These are phyloP conservation scores for Calephelis nemesis DNA, from an alignment of 1,140 invertebrate genomes.

Conservation along the genomic window DNA sequence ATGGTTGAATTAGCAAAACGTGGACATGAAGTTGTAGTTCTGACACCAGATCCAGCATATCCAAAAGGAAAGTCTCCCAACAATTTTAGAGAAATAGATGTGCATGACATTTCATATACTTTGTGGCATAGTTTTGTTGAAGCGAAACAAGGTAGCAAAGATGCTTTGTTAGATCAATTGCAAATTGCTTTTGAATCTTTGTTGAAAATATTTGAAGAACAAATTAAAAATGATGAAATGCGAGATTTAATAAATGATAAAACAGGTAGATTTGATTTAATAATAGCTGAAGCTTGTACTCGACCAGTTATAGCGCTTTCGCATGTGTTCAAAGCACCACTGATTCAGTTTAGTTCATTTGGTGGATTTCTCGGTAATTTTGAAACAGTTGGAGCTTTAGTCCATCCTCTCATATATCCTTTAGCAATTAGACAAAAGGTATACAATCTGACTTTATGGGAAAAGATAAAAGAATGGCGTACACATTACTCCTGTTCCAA, in stretches of 20 bases:
- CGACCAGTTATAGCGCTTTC: conserved; percentile 29
- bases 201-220: conserved; percentile 24
- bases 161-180: conserved; percentile 2
- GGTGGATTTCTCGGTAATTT: conserved; percentile 27
- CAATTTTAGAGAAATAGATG: conserved; percentile 15
- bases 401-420: conserved; percentile 41
- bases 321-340: conserved; percentile 40
- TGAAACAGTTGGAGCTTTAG: conserved; percentile 27
- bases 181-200: conserved; percentile 9
- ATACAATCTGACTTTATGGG: conserved; percentile 29
- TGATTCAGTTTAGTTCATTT: conserved; percentile 44
- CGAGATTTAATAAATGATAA: conserved; percentile 35
- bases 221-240: conserved; percentile 32
- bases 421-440: conserved; percentile 32
- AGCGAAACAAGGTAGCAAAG: conserved; percentile 12
- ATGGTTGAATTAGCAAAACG: background rate
- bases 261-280: conserved; percentile 37
- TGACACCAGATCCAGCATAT: conserved; percentile 14
- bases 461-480: conserved; percentile 34
- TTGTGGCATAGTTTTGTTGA: conserved; percentile 3
- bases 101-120: conserved; percentile 9
- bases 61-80: background rate
- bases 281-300: conserved; percentile 39
- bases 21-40: conserved; percentile 12
- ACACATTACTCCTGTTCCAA: conserved; percentile 16